Evolutionary conservation across 2,797 vertebrate genomes (phyloP).

Genomic region (Sarcoramphus papa): DNA sequence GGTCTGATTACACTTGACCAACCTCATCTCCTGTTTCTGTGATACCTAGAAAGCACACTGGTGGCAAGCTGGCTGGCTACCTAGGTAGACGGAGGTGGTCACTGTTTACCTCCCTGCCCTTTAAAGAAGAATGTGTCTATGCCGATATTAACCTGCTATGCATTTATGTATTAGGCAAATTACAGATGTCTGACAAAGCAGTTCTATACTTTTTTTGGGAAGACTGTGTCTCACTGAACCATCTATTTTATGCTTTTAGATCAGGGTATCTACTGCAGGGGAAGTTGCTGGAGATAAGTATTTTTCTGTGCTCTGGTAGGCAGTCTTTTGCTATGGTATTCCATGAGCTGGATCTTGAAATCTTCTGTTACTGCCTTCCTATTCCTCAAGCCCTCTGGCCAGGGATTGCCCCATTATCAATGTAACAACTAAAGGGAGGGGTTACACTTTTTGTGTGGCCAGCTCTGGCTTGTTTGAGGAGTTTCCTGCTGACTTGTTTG

Average conservation of each 20-base stretch:
- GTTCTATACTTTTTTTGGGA: neutral
- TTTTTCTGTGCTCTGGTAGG: neutral
- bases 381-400: constrained; percentile 28
- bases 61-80: neutral
- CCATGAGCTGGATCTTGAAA: neutral
- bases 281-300: neutral
- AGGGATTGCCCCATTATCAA: constrained; percentile 14
- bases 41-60: neutral
- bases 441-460: constrained; percentile 7
- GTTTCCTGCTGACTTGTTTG: constrained; percentile 3
- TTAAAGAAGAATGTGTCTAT: neutral
- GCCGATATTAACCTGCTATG: neutral
- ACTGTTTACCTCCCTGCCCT: neutral
- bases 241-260: neutral
- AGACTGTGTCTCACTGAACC: neutral
- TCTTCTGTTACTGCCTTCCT: neutral
- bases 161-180: neutral
- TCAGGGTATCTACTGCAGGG: neutral
- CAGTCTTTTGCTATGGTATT: neutral
- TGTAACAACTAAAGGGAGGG: constrained; percentile 8
- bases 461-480: constrained; percentile 54
- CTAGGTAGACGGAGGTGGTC: neutral
- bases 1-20: neutral
- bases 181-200: neutral
- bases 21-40: neutral